Base-by-base conservation (phyloP, 2,797 vertebrate species). In the Melanotaenia boesemani region DNA sequence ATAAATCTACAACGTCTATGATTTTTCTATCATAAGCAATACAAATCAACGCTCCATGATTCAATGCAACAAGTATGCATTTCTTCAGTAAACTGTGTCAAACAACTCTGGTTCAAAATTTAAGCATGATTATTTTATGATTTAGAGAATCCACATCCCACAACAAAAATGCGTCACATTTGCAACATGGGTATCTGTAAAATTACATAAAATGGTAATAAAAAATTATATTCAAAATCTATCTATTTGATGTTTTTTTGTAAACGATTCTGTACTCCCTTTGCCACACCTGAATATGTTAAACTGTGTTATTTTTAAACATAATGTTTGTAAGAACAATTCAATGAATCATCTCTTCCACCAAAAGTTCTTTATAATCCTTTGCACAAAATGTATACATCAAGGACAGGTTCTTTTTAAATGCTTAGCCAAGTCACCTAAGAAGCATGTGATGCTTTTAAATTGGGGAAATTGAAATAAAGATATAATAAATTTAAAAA, bases 321-420 rank as follows among this genome's bases (percentile, higher is more conserved):
- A 13, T 10, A 9, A 20, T n/a, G 18, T n/a, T 32, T 59, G 20
- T 20, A 20, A 10, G 36, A 37, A 39, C 36, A 34, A 28, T 46
- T n/a, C 18, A 50, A 20, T 2, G 7, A 65, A 12, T 24, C 50
- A 54, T 5, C 4, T 26, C 11, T 24, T 30, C 8, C 24, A 52
- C 55, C 75, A 60, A 62, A 20, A 76, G 58, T 65, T 77, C 34
- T 57, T 50, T 75, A 74, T 28, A 66, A 70, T 58, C 11, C 3
- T 11, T 55, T 63, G 18, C 24, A 56, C 26, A 5, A 54, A 54
- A 34, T 50, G n/a, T 32, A 26, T 62, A 5, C 6, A 72, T 55
- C 30, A 60, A 22, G 32, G 5, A 58, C 20, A 52, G 10, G 7
- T 9, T n/a, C 20, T n/a, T n/a, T 26, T 24, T 24, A 24, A 12